phyloP scores from a whole-genome alignment of 2,797 vertebrate genomes.

The Sebastes umbrosus region DNA sequence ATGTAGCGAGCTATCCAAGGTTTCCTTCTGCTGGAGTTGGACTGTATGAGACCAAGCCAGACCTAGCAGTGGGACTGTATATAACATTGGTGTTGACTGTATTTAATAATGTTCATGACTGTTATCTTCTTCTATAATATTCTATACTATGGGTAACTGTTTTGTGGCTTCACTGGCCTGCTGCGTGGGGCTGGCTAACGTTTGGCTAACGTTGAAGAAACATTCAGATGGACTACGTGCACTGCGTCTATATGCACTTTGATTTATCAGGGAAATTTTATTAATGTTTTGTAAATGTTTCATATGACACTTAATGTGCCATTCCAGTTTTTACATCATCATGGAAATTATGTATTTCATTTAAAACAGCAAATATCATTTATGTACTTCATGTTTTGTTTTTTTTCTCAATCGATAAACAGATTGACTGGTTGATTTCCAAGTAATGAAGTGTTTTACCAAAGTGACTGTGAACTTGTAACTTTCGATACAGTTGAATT shows the following conservation, averaged over 20 bases:
- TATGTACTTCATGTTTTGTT: conserved; percentile 80
- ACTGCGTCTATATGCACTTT: conserved; percentile 99
- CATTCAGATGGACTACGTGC: conserved; percentile 93
- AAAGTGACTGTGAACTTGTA: conserved; percentile 99
- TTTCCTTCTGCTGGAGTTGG: conserved; percentile 86
- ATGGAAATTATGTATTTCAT: conserved; percentile 85
- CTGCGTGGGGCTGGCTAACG: conserved; percentile 85
- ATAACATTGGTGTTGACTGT: conserved; percentile 96
- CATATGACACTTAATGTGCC: conserved; percentile 95
- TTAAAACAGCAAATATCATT: conserved; percentile 81
- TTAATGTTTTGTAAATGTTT: conserved; percentile 99
- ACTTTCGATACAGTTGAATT: conserved; percentile 93
- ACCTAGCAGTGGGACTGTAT: conserved; percentile 96
- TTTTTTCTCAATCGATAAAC: conserved; percentile 75
- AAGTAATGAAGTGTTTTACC: conserved; percentile 95
- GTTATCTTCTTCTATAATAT: conserved; percentile 93
- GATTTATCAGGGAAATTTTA: conserved; percentile 99
- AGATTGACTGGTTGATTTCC: conserved; percentile 85
- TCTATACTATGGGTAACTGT: conserved; percentile 90
- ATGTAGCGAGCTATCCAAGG: conserved; percentile 91
- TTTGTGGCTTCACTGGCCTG: conserved; percentile 91
- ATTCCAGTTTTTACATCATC: conserved; percentile 94
- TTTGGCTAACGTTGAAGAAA: conserved; percentile 81
- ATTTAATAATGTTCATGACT: conserved; percentile 96
- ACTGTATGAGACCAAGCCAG: conserved; percentile 83